These are phyloP conservation scores for Podotricha telesiphe DNA, from an alignment of 2,888 invertebrate genomes.

Conservation along the genomic window DNA sequence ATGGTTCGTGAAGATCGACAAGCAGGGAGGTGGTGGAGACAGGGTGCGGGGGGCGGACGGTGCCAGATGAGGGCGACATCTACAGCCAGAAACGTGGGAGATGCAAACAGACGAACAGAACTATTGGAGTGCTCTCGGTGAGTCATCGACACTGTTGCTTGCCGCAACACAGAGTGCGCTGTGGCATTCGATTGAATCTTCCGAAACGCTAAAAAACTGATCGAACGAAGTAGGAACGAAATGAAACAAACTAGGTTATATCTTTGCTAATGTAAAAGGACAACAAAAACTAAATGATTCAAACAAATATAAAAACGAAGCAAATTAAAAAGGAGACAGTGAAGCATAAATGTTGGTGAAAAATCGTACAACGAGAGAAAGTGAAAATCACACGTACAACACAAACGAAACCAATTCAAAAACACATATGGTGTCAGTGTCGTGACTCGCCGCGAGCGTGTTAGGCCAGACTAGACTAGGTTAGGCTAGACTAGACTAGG, in stretches of 20 bases:
- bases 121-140: slow-evolving; percentile 61
- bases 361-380: background rate
- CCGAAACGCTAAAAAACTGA: slow-evolving; percentile 1
- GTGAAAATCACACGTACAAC: slow-evolving; percentile 27
- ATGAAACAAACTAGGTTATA: background rate
- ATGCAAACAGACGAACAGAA: slow-evolving; percentile 72
- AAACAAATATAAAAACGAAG: slow-evolving; percentile 12
- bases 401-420: slow-evolving; percentile 16
- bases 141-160: slow-evolving; percentile 59
- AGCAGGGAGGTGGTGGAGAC: slow-evolving; percentile 50
- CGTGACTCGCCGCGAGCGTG: slow-evolving; percentile 46
- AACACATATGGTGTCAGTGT: slow-evolving; percentile 39
- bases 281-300: slow-evolving; percentile 19
- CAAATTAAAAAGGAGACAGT: slow-evolving; percentile 21
- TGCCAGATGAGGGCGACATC: slow-evolving; percentile 57
- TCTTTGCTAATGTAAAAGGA: slow-evolving; percentile 2
- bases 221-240: slow-evolving; percentile 12
- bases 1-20: slow-evolving; percentile 46
- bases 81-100: slow-evolving; percentile 59
- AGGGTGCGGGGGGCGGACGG: slow-evolving; percentile 57
- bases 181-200: slow-evolving; percentile 17
- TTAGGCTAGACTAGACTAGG: no score
- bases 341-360: slow-evolving; percentile 13
- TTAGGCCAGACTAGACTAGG: slow-evolving; percentile 39
- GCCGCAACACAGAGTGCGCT: background rate